Evolutionary conservation across 2,113 vertebrate genomes (phyloP).

Genomic region (Craseonycteris thonglongyai): DNA sequence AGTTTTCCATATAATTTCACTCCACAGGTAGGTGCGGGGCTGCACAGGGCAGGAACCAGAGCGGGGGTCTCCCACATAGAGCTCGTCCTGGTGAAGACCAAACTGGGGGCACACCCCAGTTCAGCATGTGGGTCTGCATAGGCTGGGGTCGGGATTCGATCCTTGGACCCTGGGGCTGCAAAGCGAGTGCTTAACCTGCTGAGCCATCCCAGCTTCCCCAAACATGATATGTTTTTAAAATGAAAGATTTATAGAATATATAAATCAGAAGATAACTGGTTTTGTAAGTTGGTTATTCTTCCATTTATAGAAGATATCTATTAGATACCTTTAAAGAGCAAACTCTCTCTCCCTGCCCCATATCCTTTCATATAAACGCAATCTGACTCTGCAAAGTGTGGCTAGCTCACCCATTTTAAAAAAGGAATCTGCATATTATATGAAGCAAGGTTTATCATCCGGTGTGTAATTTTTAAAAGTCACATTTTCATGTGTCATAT

Average conservation of each 20-base stretch:
- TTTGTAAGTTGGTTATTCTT: not conserved
- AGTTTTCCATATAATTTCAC: no score
- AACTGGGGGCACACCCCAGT: no score
- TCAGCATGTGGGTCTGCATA: no score
- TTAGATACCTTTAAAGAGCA: not conserved
- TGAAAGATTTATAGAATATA: not conserved
- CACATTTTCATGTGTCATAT: not conserved
- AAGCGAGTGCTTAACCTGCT: no score
- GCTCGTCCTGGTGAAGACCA: no score
- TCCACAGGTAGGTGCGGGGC: no score
- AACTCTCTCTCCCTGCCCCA: not conserved
- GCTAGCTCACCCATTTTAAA: not conserved
- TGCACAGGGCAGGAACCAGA: no score
- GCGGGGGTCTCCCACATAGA: no score
- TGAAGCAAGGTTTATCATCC: not conserved
- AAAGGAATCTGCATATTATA: not conserved
- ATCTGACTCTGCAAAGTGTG: not conserved
- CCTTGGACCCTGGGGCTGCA: no score
- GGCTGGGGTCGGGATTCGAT: no score
- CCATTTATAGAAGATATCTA: not conserved
- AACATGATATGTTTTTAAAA: no score
- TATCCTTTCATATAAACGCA: constrained; percentile 18
- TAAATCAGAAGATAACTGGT: not conserved
- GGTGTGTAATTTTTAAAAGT: not conserved
- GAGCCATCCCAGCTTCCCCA: no score